Conservation (phyloP, 2,888 invertebrate species). For the Rotaria socialis region DNA sequence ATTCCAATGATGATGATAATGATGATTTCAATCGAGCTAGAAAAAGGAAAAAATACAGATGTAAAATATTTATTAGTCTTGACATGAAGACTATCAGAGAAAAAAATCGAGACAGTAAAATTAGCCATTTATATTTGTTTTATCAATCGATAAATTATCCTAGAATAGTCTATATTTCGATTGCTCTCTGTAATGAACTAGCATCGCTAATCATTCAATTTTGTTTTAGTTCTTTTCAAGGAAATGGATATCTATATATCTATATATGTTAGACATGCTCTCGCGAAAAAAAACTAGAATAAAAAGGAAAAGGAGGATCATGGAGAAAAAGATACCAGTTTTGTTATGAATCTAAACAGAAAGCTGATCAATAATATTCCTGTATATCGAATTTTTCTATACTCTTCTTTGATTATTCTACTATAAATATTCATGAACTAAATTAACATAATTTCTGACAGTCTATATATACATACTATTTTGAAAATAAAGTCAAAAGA, state of each 20-base stretch:
- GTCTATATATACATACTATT: not conserved
- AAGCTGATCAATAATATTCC: not conserved
- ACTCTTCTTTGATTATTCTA: not conserved
- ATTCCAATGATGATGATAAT: too few relatives aligned
- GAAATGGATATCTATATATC: not conserved
- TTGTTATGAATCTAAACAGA: not conserved
- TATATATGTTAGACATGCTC: not conserved
- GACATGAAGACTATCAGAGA: not conserved
- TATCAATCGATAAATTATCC: too few relatives aligned
- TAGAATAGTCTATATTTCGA: too few relatives aligned
- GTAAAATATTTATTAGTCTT: not conserved
- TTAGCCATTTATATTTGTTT: not conserved
- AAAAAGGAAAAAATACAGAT: too few relatives aligned
- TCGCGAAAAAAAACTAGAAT: not conserved
- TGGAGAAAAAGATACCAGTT: not conserved
- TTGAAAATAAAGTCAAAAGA: too few relatives aligned
- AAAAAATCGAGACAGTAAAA: not conserved
- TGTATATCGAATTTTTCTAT: not conserved
- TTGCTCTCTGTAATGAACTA: not conserved
- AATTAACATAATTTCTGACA: not conserved
- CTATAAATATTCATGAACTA: not conserved
- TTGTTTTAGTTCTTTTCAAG: not conserved
- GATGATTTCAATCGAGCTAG: too few relatives aligned
- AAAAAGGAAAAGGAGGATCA: too few relatives aligned
- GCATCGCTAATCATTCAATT: not conserved